A percentile compares a stretch with the other conserved stretches of the same genome.
Evolutionary conservation across 2,797 vertebrate species (phyloP).

Genomic region (Borostomias antarcticus): DNA sequence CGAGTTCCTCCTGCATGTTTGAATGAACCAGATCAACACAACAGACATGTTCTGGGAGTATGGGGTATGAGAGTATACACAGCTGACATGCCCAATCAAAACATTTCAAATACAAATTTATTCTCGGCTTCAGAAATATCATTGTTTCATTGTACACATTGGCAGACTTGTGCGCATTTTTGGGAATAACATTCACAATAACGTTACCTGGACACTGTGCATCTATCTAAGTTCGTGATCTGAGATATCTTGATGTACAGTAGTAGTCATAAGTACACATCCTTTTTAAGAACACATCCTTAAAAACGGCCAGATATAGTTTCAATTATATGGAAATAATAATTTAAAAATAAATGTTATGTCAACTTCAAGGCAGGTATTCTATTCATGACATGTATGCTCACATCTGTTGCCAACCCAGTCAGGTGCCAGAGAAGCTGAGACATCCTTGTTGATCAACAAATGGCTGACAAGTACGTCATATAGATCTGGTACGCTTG

Average conservation of each 20-base stretch:
- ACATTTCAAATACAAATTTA: background rate
- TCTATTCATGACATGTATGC: slow-evolving; percentile 32
- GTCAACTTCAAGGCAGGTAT: slow-evolving; percentile 56
- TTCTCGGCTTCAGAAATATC: background rate
- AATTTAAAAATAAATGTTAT: slow-evolving; percentile 45
- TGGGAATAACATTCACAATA: slow-evolving; percentile 6
- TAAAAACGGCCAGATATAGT: slow-evolving; percentile 32
- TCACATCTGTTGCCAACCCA: slow-evolving; percentile 21
- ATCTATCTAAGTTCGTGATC: too few species aligned
- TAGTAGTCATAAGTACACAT: background rate
- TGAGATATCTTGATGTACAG: background rate
- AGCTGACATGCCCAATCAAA: too few species aligned
- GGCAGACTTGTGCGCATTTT: slow-evolving; percentile 6
- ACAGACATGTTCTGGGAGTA: too few species aligned
- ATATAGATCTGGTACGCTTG: slow-evolving; percentile 61
- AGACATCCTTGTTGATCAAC: slow-evolving; percentile 62
- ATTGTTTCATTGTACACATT: slow-evolving; percentile 47
- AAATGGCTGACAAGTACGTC: slow-evolving; percentile 65
- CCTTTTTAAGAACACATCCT: slow-evolving; percentile 43
- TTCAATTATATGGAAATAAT: slow-evolving; percentile 46
- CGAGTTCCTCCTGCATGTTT: too few species aligned
- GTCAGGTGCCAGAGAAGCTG: background rate
- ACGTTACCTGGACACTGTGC: background rate
- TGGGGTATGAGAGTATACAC: too few species aligned
- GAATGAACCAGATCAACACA: too few species aligned